Evolutionary conservation across 2,797 vertebrate genomes (phyloP), one percentile per base, ranked within the genome.

Genomic region (Intellagama lesueurii): DNA sequence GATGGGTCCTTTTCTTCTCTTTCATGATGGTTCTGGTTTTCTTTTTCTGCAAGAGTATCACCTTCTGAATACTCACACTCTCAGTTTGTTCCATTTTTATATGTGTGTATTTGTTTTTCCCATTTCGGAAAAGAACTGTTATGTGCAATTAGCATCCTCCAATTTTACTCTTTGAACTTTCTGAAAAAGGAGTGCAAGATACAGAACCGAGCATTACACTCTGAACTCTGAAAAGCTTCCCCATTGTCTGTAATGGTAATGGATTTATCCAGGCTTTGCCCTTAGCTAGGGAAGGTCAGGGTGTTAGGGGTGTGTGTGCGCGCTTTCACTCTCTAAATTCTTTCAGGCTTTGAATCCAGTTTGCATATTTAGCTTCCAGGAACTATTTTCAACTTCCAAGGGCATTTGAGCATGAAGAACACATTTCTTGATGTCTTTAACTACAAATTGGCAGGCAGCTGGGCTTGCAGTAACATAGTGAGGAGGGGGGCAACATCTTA

Each of bases 391-490:
- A 93, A 95, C 95, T 93, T 88, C 92, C 93, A 91, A 92, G 95
- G 89, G 94, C 93, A 94, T 89, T 76, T 97, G 91, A 96, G 97
- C 96, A 95, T 97, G 96, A 97, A 97, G 96, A 97, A 93, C 96
- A 96, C 93, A 93, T 95, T 95, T 96, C 94, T 95, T 93, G 88
- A 96, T 95, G 96, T 95, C 96, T 97, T 96, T 94, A 96, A 95
- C 96, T 95, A 95, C 96, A 97, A 97, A 97, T 96, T 97, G 97
- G 96, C 93, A 96, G 94, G 93, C 92, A 96, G 95, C 95, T 96
- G 94, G 95, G 94, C 88, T 96, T 70, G 90, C 90, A 77, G 93
- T 93, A 92, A 90, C 86, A 77, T 79, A 77, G 90, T 77, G 90
- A 88, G 93, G 91, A 94, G 94, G 90, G 92, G 90, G 84, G 85